phyloP scores from a whole-genome alignment of 2,113 vertebrate genomes.

The Myotis davidii region DNA sequence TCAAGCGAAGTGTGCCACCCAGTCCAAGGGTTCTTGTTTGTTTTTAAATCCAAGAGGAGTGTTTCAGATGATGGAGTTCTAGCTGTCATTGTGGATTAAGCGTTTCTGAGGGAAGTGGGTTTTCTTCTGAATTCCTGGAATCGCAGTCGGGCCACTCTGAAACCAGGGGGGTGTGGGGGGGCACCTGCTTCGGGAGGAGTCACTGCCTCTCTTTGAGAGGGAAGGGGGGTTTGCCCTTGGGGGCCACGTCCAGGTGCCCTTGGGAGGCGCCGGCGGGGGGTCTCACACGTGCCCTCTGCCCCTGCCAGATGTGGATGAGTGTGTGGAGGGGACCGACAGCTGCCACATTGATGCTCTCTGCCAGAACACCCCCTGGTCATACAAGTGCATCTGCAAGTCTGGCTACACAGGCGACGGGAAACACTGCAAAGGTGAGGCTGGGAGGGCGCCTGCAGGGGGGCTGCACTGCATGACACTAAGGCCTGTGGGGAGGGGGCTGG shows the following conservation, averaged over 20 bases:
- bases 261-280: not conserved
- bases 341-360: slow-evolving; percentile 98
- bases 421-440: slow-evolving; percentile 95
- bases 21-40: not conserved
- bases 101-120: not conserved
- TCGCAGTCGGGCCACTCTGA: not conserved
- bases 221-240: not conserved
- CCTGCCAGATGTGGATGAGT: slow-evolving; percentile 95
- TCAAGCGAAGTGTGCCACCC: not conserved
- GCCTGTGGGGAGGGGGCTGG: not conserved
- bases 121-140: slow-evolving; percentile 25
- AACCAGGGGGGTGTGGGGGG: not conserved
- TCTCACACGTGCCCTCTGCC: not conserved
- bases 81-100: slow-evolving; percentile 7
- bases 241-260: not conserved
- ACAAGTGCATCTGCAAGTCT: slow-evolving; percentile 98
- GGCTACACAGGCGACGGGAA: slow-evolving; percentile 98
- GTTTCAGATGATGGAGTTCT: not conserved
- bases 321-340: slow-evolving; percentile 94
- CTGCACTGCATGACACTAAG: not conserved
- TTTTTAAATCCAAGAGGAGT: slow-evolving; percentile 34
- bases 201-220: not conserved
- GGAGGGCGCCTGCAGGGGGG: no score
- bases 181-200: not conserved
- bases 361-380: slow-evolving; percentile 97